These are phyloP conservation scores for Epinotia bilunana DNA, from an alignment of 2,888 invertebrate species.

Conservation along the genomic window DNA sequence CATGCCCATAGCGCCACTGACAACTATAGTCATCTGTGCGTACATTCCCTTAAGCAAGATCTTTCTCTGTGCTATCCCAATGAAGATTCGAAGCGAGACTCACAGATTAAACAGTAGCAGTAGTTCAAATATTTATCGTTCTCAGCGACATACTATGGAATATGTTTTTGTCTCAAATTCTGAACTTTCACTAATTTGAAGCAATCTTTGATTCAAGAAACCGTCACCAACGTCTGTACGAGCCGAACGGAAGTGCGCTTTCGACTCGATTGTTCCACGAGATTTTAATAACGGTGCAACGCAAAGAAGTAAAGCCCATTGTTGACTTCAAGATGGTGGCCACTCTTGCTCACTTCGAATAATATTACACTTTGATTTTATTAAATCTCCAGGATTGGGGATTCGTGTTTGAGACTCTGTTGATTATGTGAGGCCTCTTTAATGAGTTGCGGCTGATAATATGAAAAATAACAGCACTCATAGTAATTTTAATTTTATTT, in stretches of 20 bases:
- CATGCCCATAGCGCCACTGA: no score
- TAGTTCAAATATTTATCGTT: not conserved
- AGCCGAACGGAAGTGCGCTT: slow-evolving; percentile 78
- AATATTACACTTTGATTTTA: slow-evolving; percentile 65
- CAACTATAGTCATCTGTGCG: no score
- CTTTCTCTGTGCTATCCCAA: no score
- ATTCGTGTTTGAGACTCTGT: slow-evolving; percentile 10
- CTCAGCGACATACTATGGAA: not conserved
- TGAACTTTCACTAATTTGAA: not conserved
- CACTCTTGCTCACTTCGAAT: slow-evolving; percentile 56
- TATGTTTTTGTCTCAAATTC: not conserved
- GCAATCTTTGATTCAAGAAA: slow-evolving; percentile 15
- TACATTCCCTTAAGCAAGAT: no score
- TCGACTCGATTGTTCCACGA: slow-evolving; percentile 83
- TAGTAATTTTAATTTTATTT: not conserved
- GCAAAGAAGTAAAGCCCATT: slow-evolving; percentile 80
- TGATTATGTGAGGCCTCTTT: not conserved
- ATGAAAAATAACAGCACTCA: not conserved
- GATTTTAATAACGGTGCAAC: slow-evolving; percentile 84
- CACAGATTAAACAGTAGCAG: no score
- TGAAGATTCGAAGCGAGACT: no score
- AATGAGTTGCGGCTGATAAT: not conserved
- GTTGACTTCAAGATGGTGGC: slow-evolving; percentile 78
- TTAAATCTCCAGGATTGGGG: slow-evolving; percentile 51
- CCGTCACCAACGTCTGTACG: slow-evolving; percentile 63